Percentiles rank a stretch among this genome's conserved stretches.
Conservation (phyloP, 2,888 invertebrate genomes). For the Dasysyrphus tricinctus region DNA sequence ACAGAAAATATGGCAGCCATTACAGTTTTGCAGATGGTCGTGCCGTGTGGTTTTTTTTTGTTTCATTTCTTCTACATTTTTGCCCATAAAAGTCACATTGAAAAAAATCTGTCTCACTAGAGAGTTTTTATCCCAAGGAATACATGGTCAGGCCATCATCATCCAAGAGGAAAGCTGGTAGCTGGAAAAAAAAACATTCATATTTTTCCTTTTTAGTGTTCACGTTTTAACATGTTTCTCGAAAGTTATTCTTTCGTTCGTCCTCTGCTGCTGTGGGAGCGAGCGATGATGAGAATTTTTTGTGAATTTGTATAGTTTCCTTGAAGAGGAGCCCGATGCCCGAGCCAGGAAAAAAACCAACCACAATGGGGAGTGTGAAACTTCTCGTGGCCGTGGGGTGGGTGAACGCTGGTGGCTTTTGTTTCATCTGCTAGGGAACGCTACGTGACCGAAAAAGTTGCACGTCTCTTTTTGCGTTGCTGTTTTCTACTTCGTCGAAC, state of each 20-base stretch:
- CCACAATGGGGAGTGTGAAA: constrained; percentile 36
- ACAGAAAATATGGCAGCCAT: constrained; percentile 61
- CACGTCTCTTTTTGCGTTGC: constrained; percentile 62
- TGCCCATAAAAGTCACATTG: constrained; percentile 22
- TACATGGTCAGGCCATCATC: constrained; percentile 40
- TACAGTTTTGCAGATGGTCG: constrained; percentile 70
- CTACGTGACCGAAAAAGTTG: constrained; percentile 74
- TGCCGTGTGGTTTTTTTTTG: constrained; percentile 53
- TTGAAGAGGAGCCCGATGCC: constrained; percentile 1
- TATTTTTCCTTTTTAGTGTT: constrained; percentile 53
- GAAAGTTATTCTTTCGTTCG: constrained; percentile 30
- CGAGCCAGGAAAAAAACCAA: constrained; percentile 5
- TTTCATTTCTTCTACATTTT: constrained; percentile 41
- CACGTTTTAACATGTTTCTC: constrained; percentile 58
- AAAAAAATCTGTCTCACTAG: constrained; percentile 40
- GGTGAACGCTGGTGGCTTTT: constrained; percentile 66
- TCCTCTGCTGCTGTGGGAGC: constrained; percentile 38
- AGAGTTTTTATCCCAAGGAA: constrained; percentile 54
- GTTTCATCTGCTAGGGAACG: constrained; percentile 32
- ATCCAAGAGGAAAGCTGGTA: constrained; percentile 17
- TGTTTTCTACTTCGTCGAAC: constrained; percentile 33
- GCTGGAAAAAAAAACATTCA: constrained; percentile 15
- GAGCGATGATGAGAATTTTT: constrained; percentile 23
- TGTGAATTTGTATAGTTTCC: constrained; percentile 41
- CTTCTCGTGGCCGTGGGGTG: constrained; percentile 55